phyloP scores from a whole-genome alignment of 2,113 vertebrate genomes.

The Psittacus erithacus region DNA sequence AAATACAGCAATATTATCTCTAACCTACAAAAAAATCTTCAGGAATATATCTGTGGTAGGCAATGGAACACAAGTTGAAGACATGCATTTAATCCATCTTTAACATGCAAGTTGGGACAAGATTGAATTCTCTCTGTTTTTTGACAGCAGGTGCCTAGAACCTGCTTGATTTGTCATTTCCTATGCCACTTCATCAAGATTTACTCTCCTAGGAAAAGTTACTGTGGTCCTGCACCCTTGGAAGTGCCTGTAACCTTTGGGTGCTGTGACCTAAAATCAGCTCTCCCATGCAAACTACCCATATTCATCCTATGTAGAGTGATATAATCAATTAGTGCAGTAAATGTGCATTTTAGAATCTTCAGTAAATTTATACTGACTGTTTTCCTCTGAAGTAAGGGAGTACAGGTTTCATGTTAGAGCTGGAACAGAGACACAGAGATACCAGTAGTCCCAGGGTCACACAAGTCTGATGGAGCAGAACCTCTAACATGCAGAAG shows the following conservation, averaged over 20 bases:
- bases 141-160: background rate
- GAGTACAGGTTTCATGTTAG: background rate
- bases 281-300: fast-evolving
- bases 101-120: background rate
- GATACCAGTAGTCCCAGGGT: background rate
- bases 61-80: background rate
- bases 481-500: background rate
- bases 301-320: background rate
- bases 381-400: background rate
- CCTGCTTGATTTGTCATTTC: background rate
- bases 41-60: background rate
- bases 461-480: background rate
- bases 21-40: background rate
- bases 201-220: background rate
- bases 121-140: background rate
- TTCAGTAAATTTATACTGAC: background rate
- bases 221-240: background rate
- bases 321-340: fast-evolving
- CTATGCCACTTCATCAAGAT: background rate
- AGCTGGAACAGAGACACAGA: background rate
- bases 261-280: background rate
- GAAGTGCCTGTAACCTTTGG: background rate
- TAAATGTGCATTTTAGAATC: background rate
- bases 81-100: background rate
- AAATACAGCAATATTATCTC: background rate